Percentiles rank a stretch among this genome's conserved stretches.
Evolutionary conservation across 2,888 invertebrate species (phyloP).

Genomic region (Ditylenchus weischeri): DNA sequence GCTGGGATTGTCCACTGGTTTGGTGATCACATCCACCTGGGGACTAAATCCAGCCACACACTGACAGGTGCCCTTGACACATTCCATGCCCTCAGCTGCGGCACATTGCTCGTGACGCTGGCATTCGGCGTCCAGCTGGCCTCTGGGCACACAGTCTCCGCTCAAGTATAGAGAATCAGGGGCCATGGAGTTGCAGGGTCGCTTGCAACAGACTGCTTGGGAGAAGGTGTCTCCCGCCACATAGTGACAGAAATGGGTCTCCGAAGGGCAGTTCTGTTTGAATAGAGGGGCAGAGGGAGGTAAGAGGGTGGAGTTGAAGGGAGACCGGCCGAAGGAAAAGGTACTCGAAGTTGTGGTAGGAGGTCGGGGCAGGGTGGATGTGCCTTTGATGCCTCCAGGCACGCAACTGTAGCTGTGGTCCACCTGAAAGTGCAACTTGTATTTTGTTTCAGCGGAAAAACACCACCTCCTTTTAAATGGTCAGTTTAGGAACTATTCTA

Average conservation of each 20-base stretch:
- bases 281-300: conserved; percentile 24
- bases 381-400: conserved; percentile 24
- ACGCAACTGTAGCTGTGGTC: conserved; percentile 40
- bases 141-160: conserved; percentile 54
- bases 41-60: conserved; percentile 54
- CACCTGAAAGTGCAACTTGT: conserved; percentile 16
- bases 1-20: conserved; percentile 55
- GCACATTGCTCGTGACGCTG: conserved; percentile 53
- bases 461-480: too few species aligned
- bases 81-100: conserved; percentile 57
- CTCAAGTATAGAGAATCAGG: conserved; percentile 57
- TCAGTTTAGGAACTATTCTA: too few species aligned
- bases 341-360: conserved; percentile 6
- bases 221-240: conserved; percentile 44
- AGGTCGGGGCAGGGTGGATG: too few species aligned
- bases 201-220: conserved; percentile 54
- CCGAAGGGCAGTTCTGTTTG: conserved; percentile 44
- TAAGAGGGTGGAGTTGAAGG: conserved; percentile 15
- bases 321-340: conserved; percentile 10
- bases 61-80: conserved; percentile 53
- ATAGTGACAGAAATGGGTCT: conserved; percentile 57
- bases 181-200: conserved; percentile 58
- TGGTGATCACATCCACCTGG: conserved; percentile 51
- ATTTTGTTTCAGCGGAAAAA: too few species aligned
- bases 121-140: conserved; percentile 53